These are phyloP conservation scores for Stigmatopora argus DNA, from an alignment of 2,113 vertebrate species.

Conservation along the genomic window DNA sequence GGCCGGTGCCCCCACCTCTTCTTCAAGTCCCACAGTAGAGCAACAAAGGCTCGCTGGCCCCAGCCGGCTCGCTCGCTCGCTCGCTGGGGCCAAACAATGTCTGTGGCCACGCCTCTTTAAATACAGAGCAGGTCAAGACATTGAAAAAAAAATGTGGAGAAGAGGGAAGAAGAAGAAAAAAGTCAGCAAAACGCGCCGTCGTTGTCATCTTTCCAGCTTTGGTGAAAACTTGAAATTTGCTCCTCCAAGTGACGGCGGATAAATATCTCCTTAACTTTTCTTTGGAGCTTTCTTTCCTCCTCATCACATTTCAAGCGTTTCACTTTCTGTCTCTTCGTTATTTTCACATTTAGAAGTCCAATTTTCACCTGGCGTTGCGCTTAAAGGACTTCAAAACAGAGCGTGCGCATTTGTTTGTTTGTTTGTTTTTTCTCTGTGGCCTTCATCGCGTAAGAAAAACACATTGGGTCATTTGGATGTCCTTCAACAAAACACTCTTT, in stretches of 20 bases:
- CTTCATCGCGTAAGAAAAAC: background rate
- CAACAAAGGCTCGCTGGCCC: slow-evolving; percentile 65
- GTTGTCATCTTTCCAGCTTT: slow-evolving; percentile 30
- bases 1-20: slow-evolving; percentile 56
- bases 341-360: background rate
- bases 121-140: slow-evolving; percentile 25
- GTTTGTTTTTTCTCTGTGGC: background rate
- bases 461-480: background rate
- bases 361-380: background rate
- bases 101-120: slow-evolving; percentile 52
- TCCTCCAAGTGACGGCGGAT: background rate
- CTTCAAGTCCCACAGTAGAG: slow-evolving; percentile 23
- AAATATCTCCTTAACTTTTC: background rate
- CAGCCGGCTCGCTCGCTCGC: slow-evolving; percentile 48
- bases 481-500: background rate
- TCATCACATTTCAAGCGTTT: background rate
- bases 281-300: background rate
- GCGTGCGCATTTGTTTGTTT: background rate
- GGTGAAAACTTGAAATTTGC: too few species aligned
- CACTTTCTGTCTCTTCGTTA: background rate
- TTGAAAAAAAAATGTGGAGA: background rate
- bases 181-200: slow-evolving; percentile 29
- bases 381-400: background rate
- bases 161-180: slow-evolving; percentile 6
- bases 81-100: background rate